Base-by-base conservation (phyloP, 2,888 invertebrate species). In the Drosophila demipolita region DNA sequence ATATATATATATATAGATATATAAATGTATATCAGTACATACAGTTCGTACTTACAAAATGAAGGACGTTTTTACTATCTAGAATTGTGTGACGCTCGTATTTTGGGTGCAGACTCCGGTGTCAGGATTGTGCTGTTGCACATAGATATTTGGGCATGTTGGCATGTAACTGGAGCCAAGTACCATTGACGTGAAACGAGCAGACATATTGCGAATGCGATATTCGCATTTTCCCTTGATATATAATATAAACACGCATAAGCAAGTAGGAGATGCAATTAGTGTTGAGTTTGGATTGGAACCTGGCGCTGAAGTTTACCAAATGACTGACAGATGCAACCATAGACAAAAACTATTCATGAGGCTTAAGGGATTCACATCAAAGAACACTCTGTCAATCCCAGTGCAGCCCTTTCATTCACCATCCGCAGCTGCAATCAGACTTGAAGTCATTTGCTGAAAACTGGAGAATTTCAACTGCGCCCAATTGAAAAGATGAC, bases 21-120 rank as follows among this genome's bases (percentile, higher is more conserved):
- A 52, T 62, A 29, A 48, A 23, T 60, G 17, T 36, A 17, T 33
- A 36, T 57, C 6, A 49, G 45, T 15, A n/a, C 49, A 20, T 53
- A 4, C 49, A 40, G 38, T 29, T 66, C 11, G 38, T 62, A 54
- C 57, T 42, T 38, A 62, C 75, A 80, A 80, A 80, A 80, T 80
- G 80, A 80, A 78, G 79, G 75, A 78, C 66, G 63, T 58, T 66
- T 66, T 66, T 35, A 55, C 63, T 57, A 65, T 65, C 42, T 49
- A 11, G 12, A 61, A 36, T 55, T 67, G 65, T 57, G 58, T 42
- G 59, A 68, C 40, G 45, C 50, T 32, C 15, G 20, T 38, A 48
- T 20, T 40, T 45, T 58, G 32, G 58, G 36, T 42, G 23, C 20
- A 40, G 32, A 36, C n/a, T 40, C 40, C 17, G 38, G 38, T 49